These are phyloP conservation scores for Engraulis encrasicolus DNA, from an alignment of 2,113 vertebrate species.

Conservation along the genomic window DNA sequence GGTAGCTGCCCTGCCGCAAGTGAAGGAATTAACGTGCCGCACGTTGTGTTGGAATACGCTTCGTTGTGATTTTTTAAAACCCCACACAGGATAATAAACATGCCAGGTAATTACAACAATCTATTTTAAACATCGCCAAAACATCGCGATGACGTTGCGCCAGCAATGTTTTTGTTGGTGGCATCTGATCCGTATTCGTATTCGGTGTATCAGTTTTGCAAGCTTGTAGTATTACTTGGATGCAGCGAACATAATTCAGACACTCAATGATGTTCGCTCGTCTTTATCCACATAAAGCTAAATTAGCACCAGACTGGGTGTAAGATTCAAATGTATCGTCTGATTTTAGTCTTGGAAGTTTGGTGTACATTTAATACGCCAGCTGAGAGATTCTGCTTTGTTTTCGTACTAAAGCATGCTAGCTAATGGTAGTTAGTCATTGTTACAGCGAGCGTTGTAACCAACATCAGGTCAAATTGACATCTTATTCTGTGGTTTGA, in stretches of 20 bases:
- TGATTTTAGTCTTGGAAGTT: too few species aligned
- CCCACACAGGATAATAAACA: slow-evolving; percentile 26
- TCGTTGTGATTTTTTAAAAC: slow-evolving; percentile 6
- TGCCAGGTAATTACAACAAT: slow-evolving; percentile 46
- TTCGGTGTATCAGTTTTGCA: slow-evolving; percentile 5
- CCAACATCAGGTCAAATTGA: not conserved
- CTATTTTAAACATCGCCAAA: not conserved
- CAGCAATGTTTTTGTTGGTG: too few species aligned
- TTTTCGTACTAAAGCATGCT: not conserved
- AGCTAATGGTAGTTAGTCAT: not conserved
- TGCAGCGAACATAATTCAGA: not conserved
- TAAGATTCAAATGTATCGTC: too few species aligned
- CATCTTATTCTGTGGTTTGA: not conserved
- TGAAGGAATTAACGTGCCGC: slow-evolving; percentile 31
- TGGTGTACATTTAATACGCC: too few species aligned
- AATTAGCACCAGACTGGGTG: not conserved
- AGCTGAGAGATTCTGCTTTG: not conserved
- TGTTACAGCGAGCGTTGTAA: slow-evolving; percentile 1
- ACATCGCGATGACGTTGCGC: too few species aligned
- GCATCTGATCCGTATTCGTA: too few species aligned
- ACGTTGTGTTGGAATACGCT: slow-evolving; percentile 20
- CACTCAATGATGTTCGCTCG: not conserved
- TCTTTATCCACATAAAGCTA: not conserved
- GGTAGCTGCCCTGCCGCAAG: slow-evolving; percentile 32
- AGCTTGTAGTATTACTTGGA: not conserved